Base-by-base conservation (phyloP, 2,888 invertebrate species). In the Galeruca laticollis region DNA sequence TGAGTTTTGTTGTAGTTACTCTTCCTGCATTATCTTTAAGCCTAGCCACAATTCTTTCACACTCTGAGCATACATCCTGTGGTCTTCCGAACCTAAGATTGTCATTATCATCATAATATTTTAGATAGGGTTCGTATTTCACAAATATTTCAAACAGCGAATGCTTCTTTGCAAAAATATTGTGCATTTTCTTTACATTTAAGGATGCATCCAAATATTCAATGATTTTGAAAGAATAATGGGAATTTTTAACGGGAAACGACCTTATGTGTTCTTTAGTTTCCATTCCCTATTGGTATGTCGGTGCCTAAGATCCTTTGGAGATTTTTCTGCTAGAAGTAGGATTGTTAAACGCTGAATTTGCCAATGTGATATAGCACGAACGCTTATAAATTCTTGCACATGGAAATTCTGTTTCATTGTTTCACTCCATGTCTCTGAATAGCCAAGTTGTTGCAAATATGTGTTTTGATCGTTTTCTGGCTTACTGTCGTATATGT, bases 401-500 rank as follows among this genome's bases (percentile, higher is more conserved):
- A 75, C 51, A 74, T 69, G 15, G 70, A 37, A 47, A 71, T 49
- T 54, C 72, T 62, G 59, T 64, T 64, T 59, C 61, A 13, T 26
- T 47, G 35, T 68, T 73, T 68, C 68, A 49, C 43, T 47, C 72
- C 20, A 64, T 61, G 65, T 65, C 73, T 68, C 40, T 64, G 66
- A 62, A 73, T 71, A n/a, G 70, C 51, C 75, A n/a, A 75, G 69
- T 61, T 73, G 73, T 61, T 73, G 72, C 21, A 73, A 51, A 64
- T 67, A 75, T 49, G 72, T 75, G 54, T 76, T 73, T 67, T 72
- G 70, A 40, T 69, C 66, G 56, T 76, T 76, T 73, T 75, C 73
- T 11, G 72, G 33, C 49, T 13, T 70, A 69, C 70, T 52, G 61
- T 61, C 61, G 52, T 61, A 54, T 56, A 73, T 47, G 10, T 72